Evolutionary conservation across 64 coral and sea anemone species (phyloP), one percentile per base, ranked within the genome.

Genomic region (Anthopleura sola): DNA sequence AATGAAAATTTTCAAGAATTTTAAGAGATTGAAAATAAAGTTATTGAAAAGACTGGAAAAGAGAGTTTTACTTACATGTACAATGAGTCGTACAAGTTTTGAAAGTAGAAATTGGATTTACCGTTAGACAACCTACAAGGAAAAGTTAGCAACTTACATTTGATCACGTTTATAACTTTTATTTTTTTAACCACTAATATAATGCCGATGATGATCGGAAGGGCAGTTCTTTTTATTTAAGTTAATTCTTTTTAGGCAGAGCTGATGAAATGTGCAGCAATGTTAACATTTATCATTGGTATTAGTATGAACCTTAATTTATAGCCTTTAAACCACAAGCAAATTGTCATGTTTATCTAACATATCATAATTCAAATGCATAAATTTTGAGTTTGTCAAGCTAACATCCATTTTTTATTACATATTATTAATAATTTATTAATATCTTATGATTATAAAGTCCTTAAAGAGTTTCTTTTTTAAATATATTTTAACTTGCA

Each of bases 61-160:
- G 76, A 79, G 15, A 79, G 3, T 7, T 34, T 71, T 79, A 79
- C 76, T 79, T 79, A 79, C 76, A 79, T 82, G 82, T 91, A 91
- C 89, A 91, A 44, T 91, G 62, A 24, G 89, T 60, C 58, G 89
- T 91, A 82, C 89, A 91, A 91, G 89, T 86, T 91, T 86, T 91
- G 89, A 91, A 91, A 91, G 89, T 86, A 80, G 89, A 86, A 86
- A 91, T 81, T 28, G 89, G 89, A 91, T 86, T 91, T 84, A 91
- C 57, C 13, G 89, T 86, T 75, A 91, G 84, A 86, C 89, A 86
- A 91, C 89, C 89, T 91, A 91, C 11, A 91, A 91, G 84, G 55
- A 83, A 86, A 91, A 85, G 68, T 85, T 85, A 91, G 84, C 64
- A 86, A 80, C 85, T 82, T 79, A 79, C 19, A n/a, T 19, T 44